phyloP scores from a whole-genome alignment of 1,140 invertebrate genomes.

The Hypsibius dujardini region DNA sequence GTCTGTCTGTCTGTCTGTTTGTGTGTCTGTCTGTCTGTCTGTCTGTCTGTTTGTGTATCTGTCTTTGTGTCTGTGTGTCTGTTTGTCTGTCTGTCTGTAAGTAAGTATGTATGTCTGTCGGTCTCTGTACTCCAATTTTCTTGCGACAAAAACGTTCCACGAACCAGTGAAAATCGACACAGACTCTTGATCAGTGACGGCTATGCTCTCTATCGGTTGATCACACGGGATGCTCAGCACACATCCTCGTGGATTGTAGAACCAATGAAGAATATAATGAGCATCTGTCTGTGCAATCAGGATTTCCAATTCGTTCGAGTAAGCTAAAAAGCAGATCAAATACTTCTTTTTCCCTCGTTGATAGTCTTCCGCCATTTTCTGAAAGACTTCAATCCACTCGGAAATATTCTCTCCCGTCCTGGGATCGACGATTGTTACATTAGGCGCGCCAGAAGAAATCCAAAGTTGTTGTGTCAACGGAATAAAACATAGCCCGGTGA shows the following conservation, averaged over 20 bases:
- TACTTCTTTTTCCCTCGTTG: neutral
- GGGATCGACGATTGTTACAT: constrained; percentile 6
- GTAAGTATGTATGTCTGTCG: too few relatives aligned
- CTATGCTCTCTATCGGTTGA: neutral
- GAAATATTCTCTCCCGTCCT: neutral
- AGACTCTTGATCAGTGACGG: neutral
- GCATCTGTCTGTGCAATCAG: neutral
- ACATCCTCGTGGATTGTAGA: neutral
- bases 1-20: too few relatives aligned
- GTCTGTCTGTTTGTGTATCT: too few relatives aligned
- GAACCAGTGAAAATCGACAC: constrained; percentile 1
- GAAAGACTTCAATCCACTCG: neutral
- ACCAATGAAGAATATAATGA: constrained; percentile 1
- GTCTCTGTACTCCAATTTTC: too few relatives aligned
- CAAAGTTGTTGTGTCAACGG: neutral
- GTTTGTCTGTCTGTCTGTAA: too few relatives aligned
- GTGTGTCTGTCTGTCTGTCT: too few relatives aligned
- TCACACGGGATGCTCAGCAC: neutral
- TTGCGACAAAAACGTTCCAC: too few relatives aligned
- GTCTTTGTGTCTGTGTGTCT: too few relatives aligned
- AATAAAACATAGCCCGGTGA: neutral
- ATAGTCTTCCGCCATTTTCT: neutral
- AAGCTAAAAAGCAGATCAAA: neutral
- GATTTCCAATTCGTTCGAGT: neutral
- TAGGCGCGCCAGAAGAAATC: neutral